Evolutionary conservation across 2,113 vertebrate genomes (phyloP).

Genomic region (Nicator chloris): DNA sequence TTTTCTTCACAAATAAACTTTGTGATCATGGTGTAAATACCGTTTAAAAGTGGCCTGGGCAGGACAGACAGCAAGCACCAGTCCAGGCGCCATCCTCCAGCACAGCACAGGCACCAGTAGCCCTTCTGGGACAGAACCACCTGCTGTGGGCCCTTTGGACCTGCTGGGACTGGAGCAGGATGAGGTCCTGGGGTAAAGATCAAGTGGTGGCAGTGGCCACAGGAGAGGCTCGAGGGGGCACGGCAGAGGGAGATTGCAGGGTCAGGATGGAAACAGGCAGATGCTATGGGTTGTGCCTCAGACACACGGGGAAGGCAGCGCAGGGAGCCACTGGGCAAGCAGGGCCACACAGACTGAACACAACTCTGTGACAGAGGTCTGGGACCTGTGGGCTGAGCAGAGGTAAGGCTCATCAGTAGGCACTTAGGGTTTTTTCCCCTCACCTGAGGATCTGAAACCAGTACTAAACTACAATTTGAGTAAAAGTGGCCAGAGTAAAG

Average conservation of each 20-base stretch:
- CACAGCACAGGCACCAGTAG: neutral
- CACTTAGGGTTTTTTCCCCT: neutral
- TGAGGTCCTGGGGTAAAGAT: neutral
- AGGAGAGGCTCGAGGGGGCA: neutral
- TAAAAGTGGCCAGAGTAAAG: neutral
- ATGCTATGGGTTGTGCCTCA: neutral
- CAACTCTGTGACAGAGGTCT: neutral
- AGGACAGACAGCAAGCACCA: neutral
- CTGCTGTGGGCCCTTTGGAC: neutral
- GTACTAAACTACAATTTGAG: neutral
- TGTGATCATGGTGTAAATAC: neutral
- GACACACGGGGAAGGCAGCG: neutral
- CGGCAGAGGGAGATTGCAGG: neutral
- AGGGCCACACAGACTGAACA: rapidly evolving
- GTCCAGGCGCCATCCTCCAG: neutral
- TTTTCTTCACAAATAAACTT: conserved; percentile 1
- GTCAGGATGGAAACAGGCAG: neutral
- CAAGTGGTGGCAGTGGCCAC: neutral
- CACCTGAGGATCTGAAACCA: neutral
- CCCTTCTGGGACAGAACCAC: neutral
- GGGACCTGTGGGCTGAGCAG: rapidly evolving
- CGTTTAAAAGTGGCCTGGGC: neutral
- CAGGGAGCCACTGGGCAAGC: neutral
- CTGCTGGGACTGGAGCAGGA: neutral
- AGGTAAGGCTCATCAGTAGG: neutral